phyloP scores from a whole-genome alignment of 2,888 invertebrate genomes.

The Epirrhoe tristata region DNA sequence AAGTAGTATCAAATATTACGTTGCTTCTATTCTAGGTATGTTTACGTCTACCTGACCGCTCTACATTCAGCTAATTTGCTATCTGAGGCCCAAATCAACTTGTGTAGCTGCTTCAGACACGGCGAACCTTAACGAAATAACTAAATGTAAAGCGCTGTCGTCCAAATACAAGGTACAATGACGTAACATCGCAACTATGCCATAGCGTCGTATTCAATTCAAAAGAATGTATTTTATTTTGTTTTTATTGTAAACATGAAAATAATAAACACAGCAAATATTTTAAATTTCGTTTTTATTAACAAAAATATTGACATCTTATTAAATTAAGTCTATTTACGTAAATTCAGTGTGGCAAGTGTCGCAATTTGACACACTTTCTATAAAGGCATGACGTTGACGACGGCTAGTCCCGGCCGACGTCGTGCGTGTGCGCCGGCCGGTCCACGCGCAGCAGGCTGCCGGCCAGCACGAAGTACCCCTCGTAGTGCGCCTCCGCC shows the following conservation, averaged over 20 bases:
- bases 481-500: conserved; percentile 93
- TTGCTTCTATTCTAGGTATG: not conserved
- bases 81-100: not conserved
- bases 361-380: too few species aligned
- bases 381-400: too few species aligned
- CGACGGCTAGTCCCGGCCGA: conserved; percentile 95
- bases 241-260: conserved; percentile 8
- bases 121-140: not conserved
- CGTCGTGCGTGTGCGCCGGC: conserved; percentile 87
- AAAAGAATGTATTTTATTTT: conserved; percentile 4
- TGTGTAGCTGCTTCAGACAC: not conserved
- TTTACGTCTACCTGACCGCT: not conserved
- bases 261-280: conserved; percentile 29
- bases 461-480: conserved; percentile 93
- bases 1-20: not conserved
- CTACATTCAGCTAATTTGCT: not conserved
- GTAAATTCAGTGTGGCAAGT: not conserved
- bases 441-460: conserved; percentile 91
- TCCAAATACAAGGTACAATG: not conserved
- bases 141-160: conserved; percentile 1
- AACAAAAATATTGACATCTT: conserved; percentile 14
- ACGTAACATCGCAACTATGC: not conserved
- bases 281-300: conserved; percentile 20
- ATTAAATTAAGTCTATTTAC: not conserved
- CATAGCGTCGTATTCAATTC: conserved; percentile 8